Conservation (phyloP, 2,797 vertebrate species). For the Poeciliopsis turneri region DNA sequence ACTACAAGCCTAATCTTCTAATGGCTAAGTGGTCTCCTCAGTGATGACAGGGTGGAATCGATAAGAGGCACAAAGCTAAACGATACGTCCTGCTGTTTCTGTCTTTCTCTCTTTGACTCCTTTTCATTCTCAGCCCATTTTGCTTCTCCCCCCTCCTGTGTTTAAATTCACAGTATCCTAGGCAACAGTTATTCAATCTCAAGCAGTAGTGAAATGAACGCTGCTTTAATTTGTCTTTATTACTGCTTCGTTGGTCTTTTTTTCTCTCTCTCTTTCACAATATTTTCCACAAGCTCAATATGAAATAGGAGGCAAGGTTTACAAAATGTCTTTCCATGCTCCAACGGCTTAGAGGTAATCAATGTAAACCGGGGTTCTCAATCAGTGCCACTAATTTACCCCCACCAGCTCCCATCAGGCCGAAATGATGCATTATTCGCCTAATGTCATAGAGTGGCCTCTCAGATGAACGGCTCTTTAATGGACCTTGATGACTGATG, state of each 20-base stretch:
- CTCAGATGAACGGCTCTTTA: slow-evolving; percentile 57
- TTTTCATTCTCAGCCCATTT: slow-evolving; percentile 38
- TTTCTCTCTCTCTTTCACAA: slow-evolving; percentile 19
- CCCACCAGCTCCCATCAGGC: slow-evolving; percentile 10
- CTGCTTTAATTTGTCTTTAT: slow-evolving; percentile 65
- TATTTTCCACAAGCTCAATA: slow-evolving; percentile 18
- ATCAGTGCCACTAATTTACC: slow-evolving; percentile 63
- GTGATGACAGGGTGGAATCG: slow-evolving; percentile 62
- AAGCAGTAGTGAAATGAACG: slow-evolving; percentile 37
- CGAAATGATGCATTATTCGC: slow-evolving; percentile 60
- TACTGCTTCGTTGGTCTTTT: slow-evolving; percentile 42
- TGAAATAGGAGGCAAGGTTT: slow-evolving; percentile 18
- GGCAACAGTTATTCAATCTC: slow-evolving; percentile 57
- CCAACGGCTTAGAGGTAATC: slow-evolving; percentile 55
- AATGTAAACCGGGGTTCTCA: slow-evolving; percentile 59
- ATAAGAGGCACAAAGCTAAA: slow-evolving; percentile 67
- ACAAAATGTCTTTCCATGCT: slow-evolving; percentile 34
- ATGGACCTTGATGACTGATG: slow-evolving; percentile 58
- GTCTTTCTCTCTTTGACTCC: slow-evolving; percentile 36
- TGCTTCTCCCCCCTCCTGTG: slow-evolving; percentile 30
- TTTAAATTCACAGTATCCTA: slow-evolving; percentile 62
- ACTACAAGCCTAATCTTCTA: slow-evolving; percentile 67
- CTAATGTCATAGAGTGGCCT: slow-evolving; percentile 30
- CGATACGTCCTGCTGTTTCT: slow-evolving; percentile 49
- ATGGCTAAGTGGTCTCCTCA: slow-evolving; percentile 68